These are phyloP conservation scores for Patagioenas fasciata DNA, from an alignment of 2,113 vertebrate species.

Conservation along the genomic window DNA sequence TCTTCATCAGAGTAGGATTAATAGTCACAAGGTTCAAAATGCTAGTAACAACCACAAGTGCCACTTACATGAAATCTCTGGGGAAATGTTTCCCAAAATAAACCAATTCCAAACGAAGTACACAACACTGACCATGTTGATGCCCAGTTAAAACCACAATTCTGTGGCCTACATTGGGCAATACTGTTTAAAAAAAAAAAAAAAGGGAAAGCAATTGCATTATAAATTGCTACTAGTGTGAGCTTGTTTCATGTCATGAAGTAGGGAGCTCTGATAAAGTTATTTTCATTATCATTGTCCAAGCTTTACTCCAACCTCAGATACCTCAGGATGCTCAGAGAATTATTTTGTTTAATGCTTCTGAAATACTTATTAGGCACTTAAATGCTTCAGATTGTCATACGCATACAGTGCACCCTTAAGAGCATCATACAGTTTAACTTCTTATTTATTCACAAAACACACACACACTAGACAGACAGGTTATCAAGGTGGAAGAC, in stretches of 20 bases:
- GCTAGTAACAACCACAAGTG: background rate
- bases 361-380: background rate
- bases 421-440: background rate
- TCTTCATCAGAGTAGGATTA: background rate
- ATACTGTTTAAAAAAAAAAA: background rate
- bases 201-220: background rate
- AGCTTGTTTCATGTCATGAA: background rate
- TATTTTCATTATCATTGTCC: background rate
- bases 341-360: background rate
- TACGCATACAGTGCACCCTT: fast-evolving
- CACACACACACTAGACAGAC: background rate
- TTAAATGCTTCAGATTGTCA: background rate
- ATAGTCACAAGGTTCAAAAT: background rate
- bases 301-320: background rate
- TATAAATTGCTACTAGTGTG: background rate
- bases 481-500: background rate
- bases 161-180: background rate
- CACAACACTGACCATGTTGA: background rate
- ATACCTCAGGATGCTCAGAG: background rate
- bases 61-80: background rate
- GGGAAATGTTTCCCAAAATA: background rate
- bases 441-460: background rate
- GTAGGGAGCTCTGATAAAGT: background rate
- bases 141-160: background rate
- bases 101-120: background rate